Percentiles rank a stretch among this genome's conserved stretches.
These are phyloP conservation scores for Druon quercuslanigerum DNA, from an alignment of 1,140 invertebrate genomes.

Conservation along the genomic window DNA sequence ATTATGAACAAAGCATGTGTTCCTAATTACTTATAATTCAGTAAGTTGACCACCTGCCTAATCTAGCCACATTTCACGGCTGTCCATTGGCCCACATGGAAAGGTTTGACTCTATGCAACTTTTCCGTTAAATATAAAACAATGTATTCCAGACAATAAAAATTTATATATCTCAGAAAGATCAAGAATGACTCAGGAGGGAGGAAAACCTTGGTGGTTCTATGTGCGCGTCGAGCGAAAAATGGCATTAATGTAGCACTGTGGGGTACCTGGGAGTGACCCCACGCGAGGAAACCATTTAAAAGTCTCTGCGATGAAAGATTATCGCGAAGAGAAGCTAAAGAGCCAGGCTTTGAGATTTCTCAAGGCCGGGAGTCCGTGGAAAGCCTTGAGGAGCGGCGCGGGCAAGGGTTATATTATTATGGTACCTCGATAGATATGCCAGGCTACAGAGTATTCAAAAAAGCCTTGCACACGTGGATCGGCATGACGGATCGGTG, in stretches of 20 bases:
- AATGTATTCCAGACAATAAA: no score
- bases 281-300: slow-evolving; percentile 40
- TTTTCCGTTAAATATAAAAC: no score
- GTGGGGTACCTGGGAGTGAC: slow-evolving; percentile 31
- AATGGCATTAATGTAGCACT: slow-evolving; percentile 38
- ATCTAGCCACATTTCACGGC: no score
- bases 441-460: slow-evolving; percentile 14
- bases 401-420: slow-evolving; percentile 13
- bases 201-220: slow-evolving; percentile 2
- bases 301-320: slow-evolving; percentile 34
- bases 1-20: no score
- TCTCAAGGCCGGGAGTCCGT: slow-evolving; percentile 14
- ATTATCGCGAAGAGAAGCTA: slow-evolving; percentile 32
- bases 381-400: slow-evolving; percentile 1
- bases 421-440: slow-evolving; percentile 24
- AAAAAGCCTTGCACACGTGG: slow-evolving; percentile 53
- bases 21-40: no score
- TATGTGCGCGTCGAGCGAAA: neutral
- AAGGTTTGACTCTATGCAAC: no score
- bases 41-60: no score
- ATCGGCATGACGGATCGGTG: slow-evolving; percentile 71
- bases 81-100: no score
- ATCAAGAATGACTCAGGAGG: neutral
- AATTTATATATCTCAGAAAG: neutral
- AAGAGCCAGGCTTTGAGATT: slow-evolving; percentile 13